phyloP scores from a whole-genome alignment of 2,113 vertebrate species.

The Theristicus caerulescens region DNA sequence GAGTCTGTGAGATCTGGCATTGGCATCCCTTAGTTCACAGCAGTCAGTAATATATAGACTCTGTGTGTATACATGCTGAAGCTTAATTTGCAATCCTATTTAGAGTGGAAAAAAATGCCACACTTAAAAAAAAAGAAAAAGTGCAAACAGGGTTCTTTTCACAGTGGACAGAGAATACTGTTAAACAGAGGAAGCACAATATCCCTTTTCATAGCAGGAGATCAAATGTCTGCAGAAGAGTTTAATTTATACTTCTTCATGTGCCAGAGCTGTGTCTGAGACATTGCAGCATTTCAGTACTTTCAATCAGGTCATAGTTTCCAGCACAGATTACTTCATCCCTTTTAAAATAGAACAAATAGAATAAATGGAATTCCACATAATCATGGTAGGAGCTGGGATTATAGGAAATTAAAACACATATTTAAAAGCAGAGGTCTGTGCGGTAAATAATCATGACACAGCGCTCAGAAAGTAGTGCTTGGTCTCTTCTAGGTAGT shows the following conservation, averaged over 20 bases:
- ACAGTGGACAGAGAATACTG: slow-evolving; percentile 72
- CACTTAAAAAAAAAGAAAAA: slow-evolving; percentile 33
- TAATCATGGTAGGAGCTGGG: slow-evolving; percentile 56
- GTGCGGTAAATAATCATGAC: slow-evolving; percentile 43
- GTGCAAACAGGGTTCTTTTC: slow-evolving; percentile 75
- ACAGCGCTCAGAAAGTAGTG: slow-evolving; percentile 10
- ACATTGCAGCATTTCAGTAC: slow-evolving; percentile 69
- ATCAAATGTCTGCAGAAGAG: slow-evolving; percentile 79
- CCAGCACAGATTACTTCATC: slow-evolving; percentile 77
- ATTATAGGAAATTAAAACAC: slow-evolving; percentile 76
- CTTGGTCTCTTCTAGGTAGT: slow-evolving; percentile 22
- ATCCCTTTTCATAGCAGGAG: slow-evolving; percentile 77
- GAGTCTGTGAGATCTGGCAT: slow-evolving; percentile 36
- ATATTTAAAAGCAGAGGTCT: slow-evolving; percentile 55
- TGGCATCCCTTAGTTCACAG: slow-evolving; percentile 48
- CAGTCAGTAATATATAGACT: slow-evolving; percentile 50
- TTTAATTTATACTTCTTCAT: slow-evolving; percentile 76
- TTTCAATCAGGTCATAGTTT: slow-evolving; percentile 77
- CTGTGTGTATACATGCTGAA: slow-evolving; percentile 32
- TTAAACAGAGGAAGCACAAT: slow-evolving; percentile 77
- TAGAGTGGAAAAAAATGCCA: slow-evolving; percentile 66
- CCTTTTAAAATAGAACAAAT: slow-evolving; percentile 75
- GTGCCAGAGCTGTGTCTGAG: slow-evolving; percentile 73
- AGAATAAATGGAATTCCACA: slow-evolving; percentile 78
- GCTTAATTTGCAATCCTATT: slow-evolving; percentile 71